Conservation (phyloP, 2,888 invertebrate genomes). For the Heptascelio sp. region DNA sequence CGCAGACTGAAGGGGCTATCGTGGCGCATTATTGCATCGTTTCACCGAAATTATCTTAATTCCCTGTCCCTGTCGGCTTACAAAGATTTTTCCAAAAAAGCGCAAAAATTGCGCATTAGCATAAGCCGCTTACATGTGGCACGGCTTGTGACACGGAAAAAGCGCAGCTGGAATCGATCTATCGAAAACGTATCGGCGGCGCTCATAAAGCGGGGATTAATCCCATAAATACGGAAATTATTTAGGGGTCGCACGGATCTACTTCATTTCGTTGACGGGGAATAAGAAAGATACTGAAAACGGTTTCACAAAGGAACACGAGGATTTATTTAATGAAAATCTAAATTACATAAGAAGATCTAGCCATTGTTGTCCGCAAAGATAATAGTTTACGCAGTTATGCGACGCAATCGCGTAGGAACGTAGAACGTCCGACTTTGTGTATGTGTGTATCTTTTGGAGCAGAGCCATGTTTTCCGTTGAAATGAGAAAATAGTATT, state of each 20-base stretch:
- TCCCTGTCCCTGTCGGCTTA: constrained; percentile 79
- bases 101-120: constrained; percentile 82
- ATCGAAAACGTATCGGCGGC: constrained; percentile 81
- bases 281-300: constrained; percentile 49
- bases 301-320: constrained; percentile 42
- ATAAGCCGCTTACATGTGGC: constrained; percentile 82
- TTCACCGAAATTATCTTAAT: constrained; percentile 78
- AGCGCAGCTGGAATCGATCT: constrained; percentile 80
- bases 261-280: constrained; percentile 52
- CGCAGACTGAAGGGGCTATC: constrained; percentile 20
- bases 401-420: constrained; percentile 16
- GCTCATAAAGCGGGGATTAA: constrained; percentile 79
- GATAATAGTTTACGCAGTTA: constrained; percentile 33
- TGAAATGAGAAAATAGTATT: too few species aligned
- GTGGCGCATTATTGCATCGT: constrained; percentile 76
- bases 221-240: constrained; percentile 84
- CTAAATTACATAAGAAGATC: constrained; percentile 58
- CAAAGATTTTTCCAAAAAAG: constrained; percentile 81
- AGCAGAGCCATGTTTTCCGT: not conserved
- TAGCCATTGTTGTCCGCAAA: constrained; percentile 24
- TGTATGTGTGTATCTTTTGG: not conserved
- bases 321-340: constrained; percentile 69
- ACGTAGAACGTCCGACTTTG: too few species aligned
- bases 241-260: constrained; percentile 65
- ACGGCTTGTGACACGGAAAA: constrained; percentile 72